Conservation (phyloP, 92 coral and sea anemone genomes). For the Umimayanthus chanpuru region DNA sequence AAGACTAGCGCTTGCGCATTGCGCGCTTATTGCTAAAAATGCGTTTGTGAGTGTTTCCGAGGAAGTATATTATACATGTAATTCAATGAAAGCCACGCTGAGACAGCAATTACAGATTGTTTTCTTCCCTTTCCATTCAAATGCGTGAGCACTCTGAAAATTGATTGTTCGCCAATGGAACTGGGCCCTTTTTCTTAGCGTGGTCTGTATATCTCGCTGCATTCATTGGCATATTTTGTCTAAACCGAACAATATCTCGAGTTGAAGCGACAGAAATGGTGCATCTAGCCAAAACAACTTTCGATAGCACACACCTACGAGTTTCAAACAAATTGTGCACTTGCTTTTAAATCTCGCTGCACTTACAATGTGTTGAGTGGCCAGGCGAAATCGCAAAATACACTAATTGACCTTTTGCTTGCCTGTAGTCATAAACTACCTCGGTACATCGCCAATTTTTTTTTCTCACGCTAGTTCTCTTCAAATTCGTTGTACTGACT, state of each 20-base stretch:
- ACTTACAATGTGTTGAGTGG: slow-evolving; percentile 11
- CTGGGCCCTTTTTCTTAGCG: too few relatives aligned
- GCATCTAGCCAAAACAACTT: not conserved
- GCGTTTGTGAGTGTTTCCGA: not conserved
- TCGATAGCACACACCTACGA: not conserved
- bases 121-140: not conserved
- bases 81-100: not conserved
- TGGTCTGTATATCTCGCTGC: not conserved
- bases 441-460: not conserved
- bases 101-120: not conserved
- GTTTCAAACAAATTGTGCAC: not conserved
- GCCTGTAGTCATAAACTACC: not conserved
- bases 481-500: not conserved
- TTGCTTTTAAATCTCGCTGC: not conserved
- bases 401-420: slow-evolving; percentile 15
- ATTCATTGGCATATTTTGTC: not conserved
- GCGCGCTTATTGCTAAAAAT: not conserved
- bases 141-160: slow-evolving; percentile 5
- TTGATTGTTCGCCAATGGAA: not conserved
- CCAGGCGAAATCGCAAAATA: not conserved
- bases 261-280: not conserved
- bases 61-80: not conserved
- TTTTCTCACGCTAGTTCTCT: not conserved
- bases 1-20: not conserved
- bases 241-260: not conserved